Evolutionary conservation across 2,113 vertebrate genomes (phyloP), one percentile per base, ranked within the genome.

Genomic region (Malurus melanocephalus): DNA sequence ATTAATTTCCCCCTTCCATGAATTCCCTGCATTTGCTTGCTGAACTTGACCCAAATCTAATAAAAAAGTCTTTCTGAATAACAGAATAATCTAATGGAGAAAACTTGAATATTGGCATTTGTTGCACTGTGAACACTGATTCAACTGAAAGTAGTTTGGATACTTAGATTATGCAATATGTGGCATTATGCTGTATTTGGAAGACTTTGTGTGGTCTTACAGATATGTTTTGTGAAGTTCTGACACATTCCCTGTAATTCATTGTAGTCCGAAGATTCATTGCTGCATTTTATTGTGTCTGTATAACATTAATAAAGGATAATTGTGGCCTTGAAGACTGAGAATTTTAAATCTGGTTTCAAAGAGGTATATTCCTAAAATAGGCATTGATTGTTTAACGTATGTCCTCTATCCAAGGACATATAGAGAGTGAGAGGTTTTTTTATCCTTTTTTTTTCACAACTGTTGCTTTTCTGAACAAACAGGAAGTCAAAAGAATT

Each of bases 361-460:
- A 48, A 75, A 71, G 10, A 75, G 52, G 7, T 76, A 7, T 2
- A 2, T 67, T 94, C 21, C 10, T 82, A 48, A 73, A 80, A 68
- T 22, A 69, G 32, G 5, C 32, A 42, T 32, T 57, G 53, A 35
- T 88, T 40, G 11, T 61, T 80, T 48, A 62, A n/a, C 13, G 16
- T 80, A 19, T 35, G 33, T 68, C 12, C 14, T 73, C 13, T 61
- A 11, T 55, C 59, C 55, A 42, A 35, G 38, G 52, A 32, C 1
- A 0, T n/a, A 13, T 2, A 30, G 13, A 48, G 11, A 79, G 32
- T 40, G 6, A 27, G 35, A 22, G 5, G 2, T 1, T 18, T 46
- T 80, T 73, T 73, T 48, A 22, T 60, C 77, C 9, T 24, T 56
- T 3, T 19, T 16, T 45, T 57, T 66, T 60, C 35, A 35, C 10